Evolutionary conservation across 2,113 vertebrate species (phyloP).

Genomic region (Tetraodon nigroviridis): DNA sequence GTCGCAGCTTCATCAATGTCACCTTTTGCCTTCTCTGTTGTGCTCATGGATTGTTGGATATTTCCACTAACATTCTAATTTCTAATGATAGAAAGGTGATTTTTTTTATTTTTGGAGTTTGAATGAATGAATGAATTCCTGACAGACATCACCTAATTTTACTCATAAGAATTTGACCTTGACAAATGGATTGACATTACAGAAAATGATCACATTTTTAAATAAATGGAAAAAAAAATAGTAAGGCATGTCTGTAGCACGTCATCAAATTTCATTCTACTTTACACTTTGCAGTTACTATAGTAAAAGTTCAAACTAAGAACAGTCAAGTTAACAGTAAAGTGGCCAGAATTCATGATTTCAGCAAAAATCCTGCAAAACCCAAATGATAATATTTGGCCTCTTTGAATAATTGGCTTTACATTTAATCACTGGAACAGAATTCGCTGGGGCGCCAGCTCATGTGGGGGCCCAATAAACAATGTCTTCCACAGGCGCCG

Average conservation of each 20-base stretch:
- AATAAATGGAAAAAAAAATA: no score
- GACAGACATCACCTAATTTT: no score
- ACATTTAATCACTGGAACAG: neutral
- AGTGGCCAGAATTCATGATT: no score
- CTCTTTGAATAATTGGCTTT: constrained; percentile 3
- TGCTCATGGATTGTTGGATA: constrained; percentile 33
- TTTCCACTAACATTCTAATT: no score
- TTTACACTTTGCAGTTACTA: neutral
- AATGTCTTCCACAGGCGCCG: constrained; percentile 28
- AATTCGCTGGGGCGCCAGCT: neutral
- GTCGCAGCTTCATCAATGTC: constrained; percentile 50
- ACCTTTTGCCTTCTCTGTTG: constrained; percentile 23
- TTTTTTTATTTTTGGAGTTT: no score
- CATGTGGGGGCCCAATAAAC: constrained; percentile 20
- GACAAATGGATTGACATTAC: no score
- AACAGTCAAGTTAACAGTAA: neutral
- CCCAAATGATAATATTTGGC: no score
- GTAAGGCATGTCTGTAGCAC: no score
- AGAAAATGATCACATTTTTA: no score
- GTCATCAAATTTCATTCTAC: neutral
- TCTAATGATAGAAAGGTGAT: no score
- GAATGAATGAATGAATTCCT: no score
- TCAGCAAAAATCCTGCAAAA: no score
- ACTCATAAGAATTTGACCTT: neutral
- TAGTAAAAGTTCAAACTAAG: neutral